These are phyloP conservation scores for honey bee (Apis mellifera) DNA, from an alignment of 1,140 invertebrate genomes.

Conservation along the genomic window Amel_HAv3.1 CM009931.2:22701001-22701500, in stretches of 20 bases:
- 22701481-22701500: not conserved
- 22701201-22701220: not conserved
- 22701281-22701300: not conserved
- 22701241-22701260: not conserved
- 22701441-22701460: not conserved
- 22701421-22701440: not conserved
- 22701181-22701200: not conserved
- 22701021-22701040: slow-evolving; percentile 35
- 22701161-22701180: too few relatives aligned
- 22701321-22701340: slow-evolving; percentile 23
- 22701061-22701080: slow-evolving; percentile 37
- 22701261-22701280: not conserved
- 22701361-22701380: not conserved
- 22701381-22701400: not conserved
- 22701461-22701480: not conserved
- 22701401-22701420: accelerated
- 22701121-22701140: not conserved
- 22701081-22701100: slow-evolving; percentile 33
- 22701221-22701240: not conserved
- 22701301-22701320: slow-evolving; percentile 6
- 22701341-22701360: too few relatives aligned
- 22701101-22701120: not conserved
- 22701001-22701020: not conserved
- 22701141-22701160: not conserved
- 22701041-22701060: slow-evolving; percentile 34